Percentiles rank a stretch among this genome's conserved stretches.
Conservation (phyloP, 2,888 invertebrate genomes). For the Meghimatium bilineatum region DNA sequence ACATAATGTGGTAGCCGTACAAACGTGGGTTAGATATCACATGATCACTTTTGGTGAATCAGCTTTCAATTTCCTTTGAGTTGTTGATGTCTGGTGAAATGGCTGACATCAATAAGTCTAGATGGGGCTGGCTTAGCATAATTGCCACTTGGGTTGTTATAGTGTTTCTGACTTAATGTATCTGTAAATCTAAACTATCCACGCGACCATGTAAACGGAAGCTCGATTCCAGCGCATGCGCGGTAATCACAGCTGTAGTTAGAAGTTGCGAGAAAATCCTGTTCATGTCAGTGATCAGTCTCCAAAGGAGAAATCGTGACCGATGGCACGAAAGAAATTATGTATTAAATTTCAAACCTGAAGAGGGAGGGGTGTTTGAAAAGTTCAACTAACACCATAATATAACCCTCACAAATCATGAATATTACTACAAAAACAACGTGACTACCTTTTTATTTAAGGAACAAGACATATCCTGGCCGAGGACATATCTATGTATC, state of each 20-base stretch:
- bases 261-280: constrained; percentile 8
- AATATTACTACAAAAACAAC: too few species aligned
- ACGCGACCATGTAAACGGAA: constrained; percentile 28
- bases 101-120: constrained; percentile 24
- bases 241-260: not conserved
- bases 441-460: too few species aligned
- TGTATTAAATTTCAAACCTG: too few species aligned
- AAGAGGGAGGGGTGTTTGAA: too few species aligned
- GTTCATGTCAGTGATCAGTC: not conserved
- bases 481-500: too few species aligned
- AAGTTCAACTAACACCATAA: too few species aligned
- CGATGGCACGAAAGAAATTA: too few species aligned
- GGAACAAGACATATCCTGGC: too few species aligned
- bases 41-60: too few species aligned
- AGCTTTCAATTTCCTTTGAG: not conserved
- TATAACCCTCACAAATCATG: too few species aligned
- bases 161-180: not conserved
- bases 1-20: too few species aligned
- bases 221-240: not conserved
- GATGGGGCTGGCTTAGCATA: constrained; percentile 30
- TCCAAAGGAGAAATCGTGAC: not conserved
- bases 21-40: too few species aligned
- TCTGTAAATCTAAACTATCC: constrained; percentile 33
- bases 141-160: not conserved
- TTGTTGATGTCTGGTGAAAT: not conserved